Conservation (phyloP, 2,888 invertebrate genomes). For the Metalampra italica region DNA sequence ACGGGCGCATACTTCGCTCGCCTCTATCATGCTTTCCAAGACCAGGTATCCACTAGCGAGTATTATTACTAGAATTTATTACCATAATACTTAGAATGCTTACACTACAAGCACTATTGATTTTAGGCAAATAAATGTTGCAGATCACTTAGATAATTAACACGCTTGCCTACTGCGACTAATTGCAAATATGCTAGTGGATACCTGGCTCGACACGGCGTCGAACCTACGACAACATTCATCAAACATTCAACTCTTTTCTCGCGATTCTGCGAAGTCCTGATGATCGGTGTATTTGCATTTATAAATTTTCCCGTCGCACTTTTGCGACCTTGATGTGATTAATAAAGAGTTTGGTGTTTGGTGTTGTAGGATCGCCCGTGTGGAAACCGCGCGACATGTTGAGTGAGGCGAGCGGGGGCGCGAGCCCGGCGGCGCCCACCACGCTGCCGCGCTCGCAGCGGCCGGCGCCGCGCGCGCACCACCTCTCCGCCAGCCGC, state of each 20-base stretch:
- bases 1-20: background rate
- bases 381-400: conserved; percentile 98
- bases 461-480: conserved; percentile 65
- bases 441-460: conserved; percentile 70
- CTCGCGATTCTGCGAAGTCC: conserved; percentile 52
- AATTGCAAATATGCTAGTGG: conserved; percentile 7
- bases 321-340: conserved; percentile 35
- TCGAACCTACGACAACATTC: conserved; percentile 64
- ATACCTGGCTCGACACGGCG: conserved; percentile 11
- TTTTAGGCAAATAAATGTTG: background rate
- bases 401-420: conserved; percentile 76
- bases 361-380: conserved; percentile 94
- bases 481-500: conserved; percentile 73
- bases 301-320: conserved; percentile 48
- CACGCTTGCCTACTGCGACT: background rate
- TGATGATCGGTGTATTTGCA: conserved; percentile 50
- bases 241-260: conserved; percentile 80
- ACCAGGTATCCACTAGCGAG: conserved; percentile 9
- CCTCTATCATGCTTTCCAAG: conserved; percentile 27
- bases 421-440: conserved; percentile 33
- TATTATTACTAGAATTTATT: background rate
- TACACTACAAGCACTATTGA: background rate
- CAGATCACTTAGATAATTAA: background rate
- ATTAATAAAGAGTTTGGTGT: conserved; percentile 76
- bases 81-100: conserved; percentile 3